Base-by-base conservation (phyloP, 2,113 vertebrate species). In the Cynoglossus semilaevis region DNA sequence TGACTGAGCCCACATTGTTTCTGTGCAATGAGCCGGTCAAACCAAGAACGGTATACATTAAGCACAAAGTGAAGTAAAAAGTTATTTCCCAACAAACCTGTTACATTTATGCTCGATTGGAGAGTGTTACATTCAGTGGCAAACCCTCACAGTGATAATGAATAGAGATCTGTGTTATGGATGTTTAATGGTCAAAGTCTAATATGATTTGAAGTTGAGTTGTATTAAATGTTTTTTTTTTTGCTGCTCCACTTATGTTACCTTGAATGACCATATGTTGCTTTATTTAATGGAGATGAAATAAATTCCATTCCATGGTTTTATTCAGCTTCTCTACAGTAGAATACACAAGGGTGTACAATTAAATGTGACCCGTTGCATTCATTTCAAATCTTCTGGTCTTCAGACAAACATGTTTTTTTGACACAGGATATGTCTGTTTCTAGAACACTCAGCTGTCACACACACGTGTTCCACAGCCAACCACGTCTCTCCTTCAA, bases 371-470 rank as follows among this genome's bases (percentile, higher is more conserved):
- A 13, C 48, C 43, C 41, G n/a, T 18, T 48, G 35, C 44, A 51
- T 50, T 66, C 22, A 61, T 69, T 45, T 46, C 12, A 15, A 9
- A 16, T 54, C 22, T 29, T 29, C 22, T 29, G 54, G 35, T 52
- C 63, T 48, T 46, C 47, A 57, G 58, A 64, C 41, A 15, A 38
- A 46, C 72, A 79, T 45, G 29, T 77, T 77, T 63, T 67, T 64
- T 47, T 67, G 69, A 11, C 65, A 74, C 52, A 46, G 50, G 19
- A 36, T 64, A 46, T 43, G 17, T 66, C 53, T 71, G 19, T 60
- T 71, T 67, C 6, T 42, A 58, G 63, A 53, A 50, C 63, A 70
- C 72, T 72, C 51, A 56, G 53, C 70, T 79, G 67, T 75, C 64
- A 72, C 48, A 9, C 19, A 15, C 70, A 81, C 51, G 52, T 68